Conservation (phyloP, 2,888 invertebrate genomes). For the Athrips mouffetella region DNA sequence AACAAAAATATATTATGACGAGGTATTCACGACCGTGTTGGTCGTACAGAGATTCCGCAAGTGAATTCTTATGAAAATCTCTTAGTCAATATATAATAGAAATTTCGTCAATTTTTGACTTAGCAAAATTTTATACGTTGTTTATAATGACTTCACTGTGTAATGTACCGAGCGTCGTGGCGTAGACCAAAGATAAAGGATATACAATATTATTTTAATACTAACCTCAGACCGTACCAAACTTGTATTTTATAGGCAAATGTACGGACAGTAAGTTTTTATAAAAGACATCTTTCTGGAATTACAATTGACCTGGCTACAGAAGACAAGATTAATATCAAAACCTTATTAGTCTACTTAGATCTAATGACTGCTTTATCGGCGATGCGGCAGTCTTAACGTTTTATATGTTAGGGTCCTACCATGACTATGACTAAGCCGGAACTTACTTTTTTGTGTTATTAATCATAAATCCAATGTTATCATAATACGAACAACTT, state of each 20-base stretch:
- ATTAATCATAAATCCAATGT: constrained; percentile 21
- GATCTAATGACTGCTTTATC: constrained; percentile 30
- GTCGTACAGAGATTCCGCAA: constrained; percentile 57
- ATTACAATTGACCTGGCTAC: not conserved
- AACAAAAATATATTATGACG: constrained; percentile 48
- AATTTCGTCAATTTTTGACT: constrained; percentile 77
- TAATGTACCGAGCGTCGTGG: constrained; percentile 66
- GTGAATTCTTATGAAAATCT: constrained; percentile 77
- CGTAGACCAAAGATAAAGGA: constrained; percentile 75
- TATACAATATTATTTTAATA: constrained; percentile 57
- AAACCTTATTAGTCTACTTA: constrained; percentile 24
- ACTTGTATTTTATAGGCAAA: constrained; percentile 66
- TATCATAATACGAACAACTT: constrained; percentile 22
- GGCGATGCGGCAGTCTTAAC: constrained; percentile 28
- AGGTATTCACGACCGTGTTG: constrained; percentile 51
- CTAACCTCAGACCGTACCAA: constrained; percentile 77
- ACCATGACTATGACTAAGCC: constrained; percentile 26
- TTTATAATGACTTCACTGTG: constrained; percentile 68
- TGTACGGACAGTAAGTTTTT: constrained; percentile 42
- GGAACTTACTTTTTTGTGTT: constrained; percentile 21
- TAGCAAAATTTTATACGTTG: constrained; percentile 78
- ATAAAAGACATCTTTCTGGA: constrained; percentile 17
- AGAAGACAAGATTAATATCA: not conserved
- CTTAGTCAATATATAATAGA: constrained; percentile 75
- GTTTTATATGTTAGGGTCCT: constrained; percentile 39